Percentiles rank a stretch among this genome's conserved stretches.
phyloP scores from a whole-genome alignment of 2,888 invertebrate species.

The Himalopsyche tibetana region DNA sequence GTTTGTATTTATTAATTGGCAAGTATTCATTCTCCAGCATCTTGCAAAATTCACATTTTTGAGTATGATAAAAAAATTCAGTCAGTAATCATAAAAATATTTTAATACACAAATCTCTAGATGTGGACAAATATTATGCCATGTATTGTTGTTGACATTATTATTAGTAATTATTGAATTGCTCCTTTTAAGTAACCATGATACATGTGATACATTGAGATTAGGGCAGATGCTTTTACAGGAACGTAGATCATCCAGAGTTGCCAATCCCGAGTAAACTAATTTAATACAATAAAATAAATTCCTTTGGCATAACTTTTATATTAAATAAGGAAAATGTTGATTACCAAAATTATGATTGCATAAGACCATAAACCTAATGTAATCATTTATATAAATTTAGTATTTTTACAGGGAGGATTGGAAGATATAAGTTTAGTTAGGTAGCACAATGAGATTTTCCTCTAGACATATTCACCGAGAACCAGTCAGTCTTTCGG shows the following conservation, averaged over 20 bases:
- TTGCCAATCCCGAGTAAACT: constrained; percentile 9
- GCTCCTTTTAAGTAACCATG: constrained; percentile 19
- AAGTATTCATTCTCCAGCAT: constrained; percentile 47
- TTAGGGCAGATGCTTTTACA: constrained; percentile 32
- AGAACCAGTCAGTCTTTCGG: constrained; percentile 63
- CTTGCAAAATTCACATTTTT: constrained; percentile 46
- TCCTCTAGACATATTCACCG: constrained; percentile 58
- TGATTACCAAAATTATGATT: constrained; percentile 47
- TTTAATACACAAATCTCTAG: constrained; percentile 51
- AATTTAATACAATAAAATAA: constrained; percentile 49
- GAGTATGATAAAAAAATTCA: constrained; percentile 58
- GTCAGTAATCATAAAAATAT: constrained; percentile 59
- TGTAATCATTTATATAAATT: constrained; percentile 47
- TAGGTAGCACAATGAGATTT: constrained; percentile 50
- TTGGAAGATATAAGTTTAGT: constrained; percentile 52
- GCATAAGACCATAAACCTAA: constrained; percentile 45
- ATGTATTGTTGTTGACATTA: constrained; percentile 1
- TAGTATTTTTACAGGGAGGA: constrained; percentile 48
- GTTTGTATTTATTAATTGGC: constrained; percentile 52
- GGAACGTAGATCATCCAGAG: constrained; percentile 42
- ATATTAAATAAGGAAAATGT: constrained; percentile 45
- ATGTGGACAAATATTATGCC: constrained; percentile 40
- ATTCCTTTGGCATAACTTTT: constrained; percentile 61
- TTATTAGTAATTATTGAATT: constrained; percentile 17
- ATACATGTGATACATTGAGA: constrained; percentile 28